Conservation (phyloP, 2,888 invertebrate genomes). For the Steinernema hermaphroditum region DNA sequence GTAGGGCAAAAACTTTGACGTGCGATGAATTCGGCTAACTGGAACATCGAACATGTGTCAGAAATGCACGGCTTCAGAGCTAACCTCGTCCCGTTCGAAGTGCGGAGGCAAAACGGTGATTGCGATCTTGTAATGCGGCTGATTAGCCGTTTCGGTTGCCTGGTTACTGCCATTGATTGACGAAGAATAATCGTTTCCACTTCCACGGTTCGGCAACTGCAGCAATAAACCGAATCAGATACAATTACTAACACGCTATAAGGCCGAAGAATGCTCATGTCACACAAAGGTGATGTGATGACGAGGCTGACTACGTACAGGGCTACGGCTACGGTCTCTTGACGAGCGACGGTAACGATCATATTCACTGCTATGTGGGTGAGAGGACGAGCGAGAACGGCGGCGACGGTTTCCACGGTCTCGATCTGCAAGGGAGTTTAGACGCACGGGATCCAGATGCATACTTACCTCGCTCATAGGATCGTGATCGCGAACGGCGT, state of each 20-base stretch:
- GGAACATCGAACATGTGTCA: background rate
- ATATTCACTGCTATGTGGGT: conserved; percentile 9
- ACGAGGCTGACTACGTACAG: conserved; percentile 5
- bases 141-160: background rate
- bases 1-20: conserved; percentile 45
- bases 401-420: conserved; percentile 23
- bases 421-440: conserved; percentile 3
- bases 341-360: conserved; percentile 28
- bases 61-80: too few relatives aligned
- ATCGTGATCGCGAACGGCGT: conserved; percentile 12
- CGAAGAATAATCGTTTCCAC: background rate
- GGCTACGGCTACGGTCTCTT: conserved; percentile 24
- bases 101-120: conserved; percentile 38
- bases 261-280: background rate
- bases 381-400: conserved; percentile 31
- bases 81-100: conserved; percentile 41
- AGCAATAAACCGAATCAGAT: conserved; percentile 24
- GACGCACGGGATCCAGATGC: background rate
- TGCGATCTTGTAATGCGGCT: conserved; percentile 38
- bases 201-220: conserved; percentile 16
- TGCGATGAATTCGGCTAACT: conserved; percentile 45
- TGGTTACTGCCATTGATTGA: background rate
- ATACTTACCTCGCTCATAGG: conserved; percentile 23
- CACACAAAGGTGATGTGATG: conserved; percentile 5
- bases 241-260: conserved; percentile 29